A percentile compares a stretch with the other conserved stretches of the same genome.
Conservation (phyloP, 2,113 vertebrate species). For the Sapajus apella region DNA sequence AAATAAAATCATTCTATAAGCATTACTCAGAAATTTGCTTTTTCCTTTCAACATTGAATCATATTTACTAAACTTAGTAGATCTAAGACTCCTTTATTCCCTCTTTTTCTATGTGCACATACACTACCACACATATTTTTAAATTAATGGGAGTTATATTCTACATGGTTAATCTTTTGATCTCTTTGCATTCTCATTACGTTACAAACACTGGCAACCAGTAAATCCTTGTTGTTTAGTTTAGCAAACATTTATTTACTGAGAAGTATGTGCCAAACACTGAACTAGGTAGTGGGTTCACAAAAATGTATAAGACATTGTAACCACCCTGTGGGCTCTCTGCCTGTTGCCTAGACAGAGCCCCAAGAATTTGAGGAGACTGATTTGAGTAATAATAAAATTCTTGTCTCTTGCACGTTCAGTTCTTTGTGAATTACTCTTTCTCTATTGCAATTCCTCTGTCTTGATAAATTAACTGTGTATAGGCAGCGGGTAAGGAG, state of each 20-base stretch:
- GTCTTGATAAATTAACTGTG: no score
- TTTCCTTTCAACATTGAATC: not conserved
- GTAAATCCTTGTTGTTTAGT: not conserved
- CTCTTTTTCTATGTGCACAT: not conserved
- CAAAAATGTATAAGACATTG: not conserved
- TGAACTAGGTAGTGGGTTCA: not conserved
- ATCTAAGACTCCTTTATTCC: not conserved
- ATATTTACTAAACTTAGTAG: not conserved
- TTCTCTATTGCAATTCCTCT: no score
- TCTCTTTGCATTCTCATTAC: not conserved
- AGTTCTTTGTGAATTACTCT: no score
- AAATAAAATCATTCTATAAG: not conserved
- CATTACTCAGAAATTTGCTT: not conserved
- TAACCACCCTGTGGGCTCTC: no score
- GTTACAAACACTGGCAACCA: not conserved
- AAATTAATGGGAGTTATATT: not conserved
- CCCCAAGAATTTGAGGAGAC: no score
- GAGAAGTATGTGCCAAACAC: not conserved
- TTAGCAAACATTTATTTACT: not conserved
- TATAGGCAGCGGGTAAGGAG: no score
- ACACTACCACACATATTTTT: not conserved
- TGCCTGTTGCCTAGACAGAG: no score
- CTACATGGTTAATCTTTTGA: not conserved
- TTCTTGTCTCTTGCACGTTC: no score
- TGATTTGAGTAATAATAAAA: no score